A percentile compares a stretch with the other conserved stretches of the same genome.
phyloP scores from a whole-genome alignment of 30 jellyfish, hydroid and myxozoan species.

The Aurelia sp. region DNA sequence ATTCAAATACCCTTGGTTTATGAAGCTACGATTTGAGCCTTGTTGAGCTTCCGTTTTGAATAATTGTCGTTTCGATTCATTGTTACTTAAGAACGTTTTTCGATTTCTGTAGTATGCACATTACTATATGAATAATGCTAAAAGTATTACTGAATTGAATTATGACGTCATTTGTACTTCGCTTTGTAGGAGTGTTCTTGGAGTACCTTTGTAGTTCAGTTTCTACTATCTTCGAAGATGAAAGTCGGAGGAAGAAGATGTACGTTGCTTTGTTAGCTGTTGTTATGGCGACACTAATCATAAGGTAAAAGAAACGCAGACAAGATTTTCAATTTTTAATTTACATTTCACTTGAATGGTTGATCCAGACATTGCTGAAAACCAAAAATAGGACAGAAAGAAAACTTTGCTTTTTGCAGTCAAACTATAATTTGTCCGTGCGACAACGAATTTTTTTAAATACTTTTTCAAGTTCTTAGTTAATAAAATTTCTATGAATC shows the following conservation, averaged over 20 bases:
- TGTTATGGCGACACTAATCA: slow-evolving; percentile 2
- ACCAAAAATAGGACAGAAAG: too few relatives aligned
- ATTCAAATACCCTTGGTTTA: neutral
- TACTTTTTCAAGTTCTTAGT: too few relatives aligned
- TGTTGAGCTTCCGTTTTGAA: neutral
- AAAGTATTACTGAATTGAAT: neutral
- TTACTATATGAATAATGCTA: neutral
- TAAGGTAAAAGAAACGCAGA: slow-evolving; percentile 22
- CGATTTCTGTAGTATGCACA: too few relatives aligned
- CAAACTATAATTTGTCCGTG: too few relatives aligned
- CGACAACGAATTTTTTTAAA: too few relatives aligned
- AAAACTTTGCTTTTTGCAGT: too few relatives aligned
- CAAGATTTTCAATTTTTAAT: neutral
- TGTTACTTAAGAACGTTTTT: neutral
- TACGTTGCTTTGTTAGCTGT: neutral
- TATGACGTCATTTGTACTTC: neutral
- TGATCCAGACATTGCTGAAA: too few relatives aligned
- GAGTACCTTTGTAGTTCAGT: slow-evolving; percentile 41
- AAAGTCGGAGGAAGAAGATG: neutral
- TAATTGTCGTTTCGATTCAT: neutral
- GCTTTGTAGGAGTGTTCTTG: slow-evolving; percentile 57
- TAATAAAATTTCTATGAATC: too few relatives aligned
- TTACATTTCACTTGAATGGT: neutral
- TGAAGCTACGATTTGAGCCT: neutral
- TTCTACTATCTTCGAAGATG: slow-evolving; percentile 28